A percentile compares a stretch with the other conserved stretches of the same genome.
These are phyloP conservation scores for Limnephilus auricula DNA, from an alignment of 2,888 invertebrate genomes.

Conservation along the genomic window DNA sequence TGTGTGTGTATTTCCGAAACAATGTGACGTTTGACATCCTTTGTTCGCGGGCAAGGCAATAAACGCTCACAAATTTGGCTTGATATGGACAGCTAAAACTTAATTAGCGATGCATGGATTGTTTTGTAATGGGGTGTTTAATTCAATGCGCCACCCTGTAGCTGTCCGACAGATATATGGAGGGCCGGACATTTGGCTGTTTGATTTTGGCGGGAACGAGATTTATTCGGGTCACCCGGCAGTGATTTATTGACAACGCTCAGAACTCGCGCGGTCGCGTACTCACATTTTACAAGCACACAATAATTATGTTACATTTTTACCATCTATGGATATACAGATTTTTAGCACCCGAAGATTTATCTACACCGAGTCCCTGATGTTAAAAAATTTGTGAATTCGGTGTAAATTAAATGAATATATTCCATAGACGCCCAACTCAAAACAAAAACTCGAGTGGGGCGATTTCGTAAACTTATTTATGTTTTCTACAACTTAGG, in stretches of 20 bases:
- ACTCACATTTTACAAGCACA: constrained; percentile 23
- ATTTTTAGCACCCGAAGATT: neutral
- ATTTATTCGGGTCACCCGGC: constrained; percentile 39
- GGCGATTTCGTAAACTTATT: no score
- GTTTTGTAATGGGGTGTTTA: constrained; percentile 63
- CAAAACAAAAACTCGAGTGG: no score
- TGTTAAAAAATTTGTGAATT: neutral
- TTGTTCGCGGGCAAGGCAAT: constrained; percentile 35
- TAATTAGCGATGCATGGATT: constrained; percentile 63
- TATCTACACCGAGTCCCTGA: neutral
- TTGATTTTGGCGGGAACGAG: constrained; percentile 52
- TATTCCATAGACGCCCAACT: no score
- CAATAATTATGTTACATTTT: neutral
- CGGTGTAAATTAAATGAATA: no score
- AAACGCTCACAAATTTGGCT: constrained; percentile 36
- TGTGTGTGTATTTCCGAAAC: constrained; percentile 2
- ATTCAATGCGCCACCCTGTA: constrained; percentile 60
- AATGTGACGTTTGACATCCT: constrained; percentile 33
- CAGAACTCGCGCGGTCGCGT: constrained; percentile 21
- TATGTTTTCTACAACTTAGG: no score
- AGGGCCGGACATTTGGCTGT: constrained; percentile 39
- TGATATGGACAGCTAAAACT: constrained; percentile 50
- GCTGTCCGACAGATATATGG: constrained; percentile 43
- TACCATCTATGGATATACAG: neutral
- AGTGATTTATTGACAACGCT: constrained; percentile 24